Percentiles rank a stretch among this genome's conserved stretches.
Conservation (phyloP, 2,113 vertebrate genomes). For the Eulemur rufifrons region DNA sequence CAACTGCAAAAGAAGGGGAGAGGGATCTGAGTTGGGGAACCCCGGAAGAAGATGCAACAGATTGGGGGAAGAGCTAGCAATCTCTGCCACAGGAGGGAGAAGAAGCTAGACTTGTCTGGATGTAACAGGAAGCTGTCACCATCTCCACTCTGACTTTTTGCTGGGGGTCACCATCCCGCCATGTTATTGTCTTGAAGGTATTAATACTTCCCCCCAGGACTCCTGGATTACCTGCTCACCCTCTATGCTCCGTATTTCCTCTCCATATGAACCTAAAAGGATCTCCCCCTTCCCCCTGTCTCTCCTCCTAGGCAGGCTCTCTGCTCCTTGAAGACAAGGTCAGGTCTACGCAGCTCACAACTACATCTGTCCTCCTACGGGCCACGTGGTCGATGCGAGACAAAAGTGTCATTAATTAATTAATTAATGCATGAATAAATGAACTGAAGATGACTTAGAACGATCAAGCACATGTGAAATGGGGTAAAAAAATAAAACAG, state of each 20-base stretch:
- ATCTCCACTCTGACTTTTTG: neutral
- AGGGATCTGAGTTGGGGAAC: neutral
- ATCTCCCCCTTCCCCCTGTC: neutral
- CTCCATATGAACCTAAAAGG: neutral
- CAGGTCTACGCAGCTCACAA: neutral
- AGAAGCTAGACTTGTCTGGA: neutral
- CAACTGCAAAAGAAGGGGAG: too few relatives aligned
- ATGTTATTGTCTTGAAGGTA: neutral
- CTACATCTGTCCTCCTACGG: neutral
- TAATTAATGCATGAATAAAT: neutral
- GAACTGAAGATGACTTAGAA: neutral
- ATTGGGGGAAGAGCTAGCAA: too few relatives aligned
- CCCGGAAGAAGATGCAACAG: neutral
- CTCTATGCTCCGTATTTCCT: neutral
- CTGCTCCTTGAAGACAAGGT: neutral
- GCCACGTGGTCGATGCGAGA: neutral
- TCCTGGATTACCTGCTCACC: neutral
- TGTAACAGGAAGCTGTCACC: neutral
- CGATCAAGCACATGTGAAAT: neutral
- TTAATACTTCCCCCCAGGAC: neutral
- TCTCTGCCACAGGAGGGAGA: neutral
- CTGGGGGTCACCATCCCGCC: neutral
- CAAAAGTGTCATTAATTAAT: neutral
- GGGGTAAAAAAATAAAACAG: neutral
- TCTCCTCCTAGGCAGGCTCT: neutral